A percentile compares a stretch with the other conserved stretches of the same genome.
Evolutionary conservation across 2,888 invertebrate species (phyloP).

Genomic region (Brenthis hecate): DNA sequence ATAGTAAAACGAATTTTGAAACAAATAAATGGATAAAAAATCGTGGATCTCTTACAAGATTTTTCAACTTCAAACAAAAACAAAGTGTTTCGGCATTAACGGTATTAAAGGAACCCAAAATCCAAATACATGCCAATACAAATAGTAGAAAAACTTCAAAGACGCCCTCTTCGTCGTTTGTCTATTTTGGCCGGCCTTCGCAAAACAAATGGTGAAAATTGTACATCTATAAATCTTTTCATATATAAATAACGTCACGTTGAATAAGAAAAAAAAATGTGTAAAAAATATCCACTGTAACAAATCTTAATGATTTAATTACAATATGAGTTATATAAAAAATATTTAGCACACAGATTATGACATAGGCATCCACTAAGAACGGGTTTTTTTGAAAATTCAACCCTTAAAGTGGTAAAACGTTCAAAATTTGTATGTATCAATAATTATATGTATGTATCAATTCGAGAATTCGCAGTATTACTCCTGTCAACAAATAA

Average conservation of each 20-base stretch:
- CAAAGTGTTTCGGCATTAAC: conserved; percentile 22
- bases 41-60: conserved; percentile 3
- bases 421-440: too few species aligned
- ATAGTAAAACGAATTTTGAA: too few species aligned
- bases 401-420: too few species aligned
- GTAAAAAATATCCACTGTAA: too few species aligned
- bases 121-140: conserved; percentile 34
- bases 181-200: conserved; percentile 30
- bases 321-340: too few species aligned
- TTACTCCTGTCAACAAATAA: too few species aligned
- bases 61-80: conserved; percentile 11
- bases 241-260: conserved; percentile 21
- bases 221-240: conserved; percentile 25
- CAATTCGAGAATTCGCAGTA: too few species aligned
- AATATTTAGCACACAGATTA: too few species aligned
- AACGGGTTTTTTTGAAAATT: too few species aligned
- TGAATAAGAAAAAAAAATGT: not conserved
- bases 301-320: too few species aligned
- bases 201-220: conserved; percentile 34
- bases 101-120: conserved; percentile 13
- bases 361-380: too few species aligned
- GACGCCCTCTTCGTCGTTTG: conserved; percentile 24
- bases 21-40: not conserved
- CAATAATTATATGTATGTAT: too few species aligned
- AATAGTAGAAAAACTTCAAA: conserved; percentile 37